These are phyloP conservation scores for Equus przewalskii DNA, from an alignment of 2,113 vertebrate species.

Conservation along the genomic window DNA sequence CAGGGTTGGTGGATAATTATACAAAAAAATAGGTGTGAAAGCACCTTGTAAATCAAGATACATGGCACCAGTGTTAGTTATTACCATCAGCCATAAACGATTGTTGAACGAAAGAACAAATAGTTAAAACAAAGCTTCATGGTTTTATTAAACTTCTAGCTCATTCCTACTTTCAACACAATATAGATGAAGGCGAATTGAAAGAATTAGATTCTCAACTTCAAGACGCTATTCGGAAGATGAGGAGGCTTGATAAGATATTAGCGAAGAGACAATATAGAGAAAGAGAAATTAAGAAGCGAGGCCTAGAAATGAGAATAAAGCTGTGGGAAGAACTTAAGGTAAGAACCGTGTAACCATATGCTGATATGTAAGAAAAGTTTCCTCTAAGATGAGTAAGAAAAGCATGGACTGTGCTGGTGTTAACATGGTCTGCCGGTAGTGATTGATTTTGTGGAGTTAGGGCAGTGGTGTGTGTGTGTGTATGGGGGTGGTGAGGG, in stretches of 20 bases:
- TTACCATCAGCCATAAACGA: neutral
- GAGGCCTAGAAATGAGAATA: constrained; percentile 90
- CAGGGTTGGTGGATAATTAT: neutral
- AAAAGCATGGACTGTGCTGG: neutral
- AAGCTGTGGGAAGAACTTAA: constrained; percentile 92
- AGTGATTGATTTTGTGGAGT: neutral
- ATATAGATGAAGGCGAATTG: constrained; percentile 76
- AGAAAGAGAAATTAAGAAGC: constrained; percentile 91
- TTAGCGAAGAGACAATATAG: constrained; percentile 86
- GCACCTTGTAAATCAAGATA: neutral
- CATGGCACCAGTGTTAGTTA: neutral
- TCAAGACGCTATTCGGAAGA: constrained; percentile 90
- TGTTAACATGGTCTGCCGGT: neutral
- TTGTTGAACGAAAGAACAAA: constrained; percentile 29
- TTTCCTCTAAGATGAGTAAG: neutral
- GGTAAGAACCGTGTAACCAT: constrained; percentile 84
- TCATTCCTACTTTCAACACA: constrained; percentile 52
- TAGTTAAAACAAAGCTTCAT: neutral
- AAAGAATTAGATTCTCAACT: constrained; percentile 85
- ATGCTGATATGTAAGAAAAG: neutral
- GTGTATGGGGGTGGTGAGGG: neutral
- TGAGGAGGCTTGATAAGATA: constrained; percentile 92
- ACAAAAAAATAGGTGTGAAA: neutral
- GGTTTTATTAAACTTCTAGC: constrained; percentile 23
- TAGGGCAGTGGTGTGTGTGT: neutral